Conservation (phyloP, 2,888 invertebrate species). For the Drosophila longiperda region DNA sequence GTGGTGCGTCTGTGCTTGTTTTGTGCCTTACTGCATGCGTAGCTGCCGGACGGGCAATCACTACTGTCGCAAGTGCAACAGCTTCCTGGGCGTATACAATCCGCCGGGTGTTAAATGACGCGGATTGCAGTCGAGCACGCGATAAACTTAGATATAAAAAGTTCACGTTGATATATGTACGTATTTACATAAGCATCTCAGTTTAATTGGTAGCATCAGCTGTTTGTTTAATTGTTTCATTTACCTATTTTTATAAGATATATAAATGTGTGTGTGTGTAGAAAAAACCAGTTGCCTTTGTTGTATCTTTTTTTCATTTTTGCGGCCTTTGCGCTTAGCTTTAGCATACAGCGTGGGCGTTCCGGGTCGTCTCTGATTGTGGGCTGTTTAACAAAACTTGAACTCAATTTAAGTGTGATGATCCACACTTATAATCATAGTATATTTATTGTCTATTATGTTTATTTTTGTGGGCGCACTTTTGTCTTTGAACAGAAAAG, state of each 20-base stretch:
- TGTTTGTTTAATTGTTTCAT: conserved; percentile 32
- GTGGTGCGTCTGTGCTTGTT: conserved; percentile 84
- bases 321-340: conserved; percentile 33
- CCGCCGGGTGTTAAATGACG: conserved; percentile 57
- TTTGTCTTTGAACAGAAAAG: background rate
- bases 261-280: conserved; percentile 2
- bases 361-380: conserved; percentile 2
- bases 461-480: conserved; percentile 12
- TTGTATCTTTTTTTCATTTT: conserved; percentile 4
- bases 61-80: conserved; percentile 83
- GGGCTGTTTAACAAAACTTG: conserved; percentile 12
- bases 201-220: conserved; percentile 26
- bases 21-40: conserved; percentile 83
- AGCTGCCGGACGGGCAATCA: conserved; percentile 84
- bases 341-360: conserved; percentile 37
- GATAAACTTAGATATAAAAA: conserved; percentile 41
- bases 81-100: conserved; percentile 81
- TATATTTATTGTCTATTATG: background rate
- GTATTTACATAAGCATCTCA: conserved; percentile 17
- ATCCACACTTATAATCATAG: background rate
- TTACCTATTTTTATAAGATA: conserved; percentile 29
- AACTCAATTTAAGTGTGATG: conserved; percentile 9
- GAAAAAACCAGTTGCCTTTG: conserved; percentile 31
- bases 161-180: conserved; percentile 23
- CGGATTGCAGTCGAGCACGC: background rate